Conservation (phyloP, 2,888 invertebrate genomes). For the Hydraecia micacea region DNA sequence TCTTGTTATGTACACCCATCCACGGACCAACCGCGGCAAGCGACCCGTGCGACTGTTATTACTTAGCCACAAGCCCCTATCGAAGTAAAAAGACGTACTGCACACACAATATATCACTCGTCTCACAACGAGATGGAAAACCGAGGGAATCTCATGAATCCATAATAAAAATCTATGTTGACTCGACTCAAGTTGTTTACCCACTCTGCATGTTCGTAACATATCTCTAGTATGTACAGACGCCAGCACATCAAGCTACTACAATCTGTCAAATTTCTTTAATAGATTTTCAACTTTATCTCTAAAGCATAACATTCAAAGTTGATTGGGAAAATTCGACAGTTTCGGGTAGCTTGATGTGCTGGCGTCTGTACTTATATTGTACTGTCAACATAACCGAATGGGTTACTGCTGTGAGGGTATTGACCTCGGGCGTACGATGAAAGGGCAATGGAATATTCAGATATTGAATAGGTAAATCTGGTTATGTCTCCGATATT, state of each 20-base stretch:
- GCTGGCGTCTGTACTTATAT: conserved; percentile 19
- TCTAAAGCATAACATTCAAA: too few species aligned
- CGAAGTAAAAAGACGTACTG: background rate
- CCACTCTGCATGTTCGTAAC: conserved; percentile 5
- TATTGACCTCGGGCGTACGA: conserved; percentile 19
- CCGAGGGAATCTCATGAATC: conserved; percentile 39
- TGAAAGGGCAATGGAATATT: conserved; percentile 13
- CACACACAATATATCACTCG: conserved; percentile 20
- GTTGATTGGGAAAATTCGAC: too few species aligned
- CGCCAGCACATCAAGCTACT: too few species aligned
- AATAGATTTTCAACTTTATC: too few species aligned
- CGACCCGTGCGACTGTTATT: background rate
- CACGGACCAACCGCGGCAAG: background rate
- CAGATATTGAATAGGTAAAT: conserved; percentile 4
- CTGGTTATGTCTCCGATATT: conserved; percentile 17
- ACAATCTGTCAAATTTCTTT: too few species aligned
- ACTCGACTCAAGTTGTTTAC: conserved; percentile 43
- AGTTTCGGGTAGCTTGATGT: too few species aligned
- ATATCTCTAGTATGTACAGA: conserved; percentile 21
- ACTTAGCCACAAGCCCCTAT: background rate
- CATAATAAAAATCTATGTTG: conserved; percentile 39
- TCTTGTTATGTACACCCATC: background rate
- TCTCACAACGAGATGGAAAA: conserved; percentile 22
- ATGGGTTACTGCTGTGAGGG: conserved; percentile 18
- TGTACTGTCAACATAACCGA: conserved; percentile 25